These are phyloP conservation scores for Cosmia pyralina DNA, from an alignment of 2,888 invertebrate genomes.

Conservation along the genomic window DNA sequence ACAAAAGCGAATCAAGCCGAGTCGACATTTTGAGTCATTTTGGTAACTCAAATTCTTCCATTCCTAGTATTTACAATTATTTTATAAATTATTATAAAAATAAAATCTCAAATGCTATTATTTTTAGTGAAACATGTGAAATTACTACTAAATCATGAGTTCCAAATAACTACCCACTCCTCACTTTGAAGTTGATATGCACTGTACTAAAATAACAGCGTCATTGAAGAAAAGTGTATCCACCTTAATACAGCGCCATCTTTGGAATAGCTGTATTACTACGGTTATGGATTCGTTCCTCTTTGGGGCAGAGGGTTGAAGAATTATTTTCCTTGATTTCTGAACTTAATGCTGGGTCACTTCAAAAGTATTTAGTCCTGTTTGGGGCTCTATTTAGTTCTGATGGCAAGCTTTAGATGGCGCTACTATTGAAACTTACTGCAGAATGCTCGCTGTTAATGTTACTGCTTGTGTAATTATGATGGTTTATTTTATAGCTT, in stretches of 20 bases:
- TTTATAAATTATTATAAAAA: no score
- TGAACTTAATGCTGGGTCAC: not conserved
- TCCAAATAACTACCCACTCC: not conserved
- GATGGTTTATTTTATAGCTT: not conserved
- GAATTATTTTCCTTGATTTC: not conserved
- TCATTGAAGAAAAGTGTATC: no score
- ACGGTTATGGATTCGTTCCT: not conserved
- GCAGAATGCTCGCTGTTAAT: no score
- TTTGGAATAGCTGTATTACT: constrained; percentile 1
- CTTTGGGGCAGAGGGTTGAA: not conserved
- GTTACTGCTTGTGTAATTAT: not conserved
- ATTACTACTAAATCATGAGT: not conserved
- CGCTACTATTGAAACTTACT: constrained; percentile 1
- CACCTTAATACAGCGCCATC: constrained; percentile 44
- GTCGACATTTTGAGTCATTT: no score
- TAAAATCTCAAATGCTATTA: no score
- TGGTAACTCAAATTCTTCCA: no score
- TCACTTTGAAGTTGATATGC: not conserved
- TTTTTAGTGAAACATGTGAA: not conserved
- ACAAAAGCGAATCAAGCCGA: not conserved
- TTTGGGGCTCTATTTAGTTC: not conserved
- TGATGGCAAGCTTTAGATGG: constrained; percentile 25
- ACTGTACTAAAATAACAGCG: not conserved
- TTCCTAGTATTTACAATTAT: no score
- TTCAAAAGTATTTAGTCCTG: not conserved